phyloP scores from a whole-genome alignment of 1,140 invertebrate species.

The Solenopsis invicta region DNA sequence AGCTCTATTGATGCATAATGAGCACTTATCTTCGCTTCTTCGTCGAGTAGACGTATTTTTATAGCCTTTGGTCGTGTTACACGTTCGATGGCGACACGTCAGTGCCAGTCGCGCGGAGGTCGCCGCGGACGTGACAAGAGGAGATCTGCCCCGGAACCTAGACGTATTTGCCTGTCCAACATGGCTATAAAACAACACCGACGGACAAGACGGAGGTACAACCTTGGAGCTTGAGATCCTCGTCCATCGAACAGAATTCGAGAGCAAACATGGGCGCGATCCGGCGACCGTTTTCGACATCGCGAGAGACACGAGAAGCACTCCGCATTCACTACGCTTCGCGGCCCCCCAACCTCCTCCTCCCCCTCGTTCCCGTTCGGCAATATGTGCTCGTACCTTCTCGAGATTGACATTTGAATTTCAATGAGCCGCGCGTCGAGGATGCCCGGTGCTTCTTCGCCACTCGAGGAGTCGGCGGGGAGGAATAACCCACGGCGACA shows the following conservation, averaged over 20 bases:
- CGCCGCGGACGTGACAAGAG: constrained; percentile 23
- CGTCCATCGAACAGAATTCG: constrained; percentile 70
- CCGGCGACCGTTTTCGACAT: constrained; percentile 76
- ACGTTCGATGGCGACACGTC: constrained; percentile 6
- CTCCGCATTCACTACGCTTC: constrained; percentile 69
- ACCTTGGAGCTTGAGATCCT: constrained; percentile 71
- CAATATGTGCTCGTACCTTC: constrained; percentile 66
- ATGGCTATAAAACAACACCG: constrained; percentile 73
- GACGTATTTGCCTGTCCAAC: constrained; percentile 41
- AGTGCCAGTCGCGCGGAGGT: constrained; percentile 36
- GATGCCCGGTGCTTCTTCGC: constrained; percentile 39
- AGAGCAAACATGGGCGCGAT: constrained; percentile 79
- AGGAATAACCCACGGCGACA: constrained; percentile 48
- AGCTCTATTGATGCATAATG: constrained; percentile 32
- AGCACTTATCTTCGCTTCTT: constrained; percentile 8
- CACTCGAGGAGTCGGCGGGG: constrained; percentile 62
- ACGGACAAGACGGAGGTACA: constrained; percentile 50
- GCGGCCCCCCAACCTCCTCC: background rate
- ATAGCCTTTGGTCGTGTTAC: constrained; percentile 22
- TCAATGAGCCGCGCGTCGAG: constrained; percentile 68
- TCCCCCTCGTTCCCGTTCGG: constrained; percentile 54
- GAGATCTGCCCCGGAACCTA: constrained; percentile 37
- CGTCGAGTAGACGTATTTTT: constrained; percentile 30
- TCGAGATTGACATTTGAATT: constrained; percentile 78
- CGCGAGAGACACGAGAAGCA: constrained; percentile 73